A percentile compares a stretch with the other conserved stretches of the same genome.
These are phyloP conservation scores for Podarcis raffonei DNA, from an alignment of 2,113 vertebrate genomes.

Conservation along the genomic window DNA sequence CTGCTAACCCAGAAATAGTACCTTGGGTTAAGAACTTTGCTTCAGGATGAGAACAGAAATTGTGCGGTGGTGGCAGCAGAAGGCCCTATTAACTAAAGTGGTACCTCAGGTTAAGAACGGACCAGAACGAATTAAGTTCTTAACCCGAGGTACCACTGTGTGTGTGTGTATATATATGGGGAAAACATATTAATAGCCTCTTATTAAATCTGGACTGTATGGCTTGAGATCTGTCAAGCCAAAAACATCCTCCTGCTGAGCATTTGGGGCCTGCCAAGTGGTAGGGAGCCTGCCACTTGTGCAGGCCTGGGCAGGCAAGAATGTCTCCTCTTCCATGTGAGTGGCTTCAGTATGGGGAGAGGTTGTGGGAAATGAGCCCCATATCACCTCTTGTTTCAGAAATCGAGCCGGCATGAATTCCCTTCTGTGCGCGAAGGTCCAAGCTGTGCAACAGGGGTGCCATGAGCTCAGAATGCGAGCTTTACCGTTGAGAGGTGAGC, in stretches of 20 bases:
- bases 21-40: too few species aligned
- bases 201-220: background rate
- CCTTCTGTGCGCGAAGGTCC: background rate
- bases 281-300: too few species aligned
- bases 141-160: too few species aligned
- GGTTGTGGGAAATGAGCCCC: background rate
- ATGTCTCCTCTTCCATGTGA: background rate
- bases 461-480: background rate
- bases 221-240: background rate
- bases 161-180: too few species aligned
- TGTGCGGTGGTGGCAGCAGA: too few species aligned
- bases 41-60: too few species aligned
- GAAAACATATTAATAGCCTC: background rate
- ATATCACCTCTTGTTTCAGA: background rate
- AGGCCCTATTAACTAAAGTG: too few species aligned
- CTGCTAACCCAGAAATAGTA: too few species aligned
- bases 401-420: background rate
- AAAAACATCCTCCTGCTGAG: background rate
- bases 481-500: background rate
- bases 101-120: too few species aligned
- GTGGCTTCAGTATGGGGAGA: background rate
- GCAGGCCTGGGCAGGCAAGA: background rate
- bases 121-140: too few species aligned
- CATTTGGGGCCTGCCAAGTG: background rate
- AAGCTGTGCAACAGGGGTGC: background rate